A percentile compares a stretch with the other conserved stretches of the same genome.
Evolutionary conservation across 2,888 invertebrate genomes (phyloP).

Genomic region (Drosophila kokeensis): DNA sequence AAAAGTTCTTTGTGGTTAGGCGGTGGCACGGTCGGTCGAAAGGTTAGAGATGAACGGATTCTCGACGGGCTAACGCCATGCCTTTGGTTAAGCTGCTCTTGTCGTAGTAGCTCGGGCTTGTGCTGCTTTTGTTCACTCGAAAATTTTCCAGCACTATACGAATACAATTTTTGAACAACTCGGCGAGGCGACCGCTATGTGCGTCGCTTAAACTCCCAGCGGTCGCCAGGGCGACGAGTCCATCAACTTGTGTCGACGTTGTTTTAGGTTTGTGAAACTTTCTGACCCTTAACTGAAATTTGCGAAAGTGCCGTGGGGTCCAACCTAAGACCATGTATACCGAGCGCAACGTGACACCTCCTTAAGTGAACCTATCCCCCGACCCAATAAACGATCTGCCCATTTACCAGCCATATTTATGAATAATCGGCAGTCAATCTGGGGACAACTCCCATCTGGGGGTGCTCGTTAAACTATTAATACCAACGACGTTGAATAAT

Average conservation of each 20-base stretch:
- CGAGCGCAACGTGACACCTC: background rate
- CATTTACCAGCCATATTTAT: slow-evolving; percentile 48
- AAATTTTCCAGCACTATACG: slow-evolving; percentile 75
- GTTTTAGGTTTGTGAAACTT: slow-evolving; percentile 56
- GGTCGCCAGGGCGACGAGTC: slow-evolving; percentile 38
- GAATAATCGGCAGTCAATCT: slow-evolving; percentile 46
- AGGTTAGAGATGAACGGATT: slow-evolving; percentile 41
- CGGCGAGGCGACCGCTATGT: slow-evolving; percentile 74
- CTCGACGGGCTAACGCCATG: slow-evolving; percentile 44
- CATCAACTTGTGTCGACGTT: slow-evolving; percentile 53
- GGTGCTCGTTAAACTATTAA: slow-evolving; percentile 67
- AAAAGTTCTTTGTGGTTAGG: slow-evolving; percentile 76
- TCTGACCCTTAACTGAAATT: slow-evolving; percentile 53
- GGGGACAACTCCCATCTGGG: slow-evolving; percentile 7
- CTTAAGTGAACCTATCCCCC: slow-evolving; percentile 2
- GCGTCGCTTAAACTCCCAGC: slow-evolving; percentile 73
- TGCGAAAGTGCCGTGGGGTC: slow-evolving; percentile 45
- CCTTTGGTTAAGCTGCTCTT: slow-evolving; percentile 9
- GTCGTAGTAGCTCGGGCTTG: background rate
- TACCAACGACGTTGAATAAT: slow-evolving; percentile 79
- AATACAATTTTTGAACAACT: slow-evolving; percentile 77
- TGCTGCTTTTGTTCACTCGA: slow-evolving; percentile 62
- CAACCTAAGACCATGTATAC: slow-evolving; percentile 9
- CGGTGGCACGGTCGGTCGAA: slow-evolving; percentile 29
- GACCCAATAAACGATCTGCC: slow-evolving; percentile 18